Percentiles rank a stretch among this genome's conserved stretches.
Conservation (phyloP, 2,113 vertebrate species). For the Cisticola juncidis region DNA sequence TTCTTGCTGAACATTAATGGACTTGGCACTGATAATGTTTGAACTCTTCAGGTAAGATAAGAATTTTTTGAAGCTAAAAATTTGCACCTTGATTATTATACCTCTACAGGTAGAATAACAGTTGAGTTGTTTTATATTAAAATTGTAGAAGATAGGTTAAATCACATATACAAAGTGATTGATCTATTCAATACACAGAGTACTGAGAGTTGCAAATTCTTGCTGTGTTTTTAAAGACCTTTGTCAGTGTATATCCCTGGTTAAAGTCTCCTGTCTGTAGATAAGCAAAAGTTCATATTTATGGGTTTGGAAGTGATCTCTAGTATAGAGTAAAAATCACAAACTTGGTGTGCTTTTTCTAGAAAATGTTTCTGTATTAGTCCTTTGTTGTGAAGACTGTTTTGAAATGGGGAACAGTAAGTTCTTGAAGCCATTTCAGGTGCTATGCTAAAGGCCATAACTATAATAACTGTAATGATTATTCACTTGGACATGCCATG, state of each 20-base stretch:
- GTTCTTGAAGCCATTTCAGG: background rate
- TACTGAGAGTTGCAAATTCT: background rate
- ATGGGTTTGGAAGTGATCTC: background rate
- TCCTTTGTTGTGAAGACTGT: background rate
- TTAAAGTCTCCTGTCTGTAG: background rate
- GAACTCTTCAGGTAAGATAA: background rate
- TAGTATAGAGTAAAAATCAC: background rate
- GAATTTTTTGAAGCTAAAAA: background rate
- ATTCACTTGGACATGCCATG: background rate
- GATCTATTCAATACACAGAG: background rate
- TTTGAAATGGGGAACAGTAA: background rate
- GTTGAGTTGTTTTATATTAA: background rate
- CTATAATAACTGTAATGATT: background rate
- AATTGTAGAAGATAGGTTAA: background rate
- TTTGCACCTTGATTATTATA: background rate
- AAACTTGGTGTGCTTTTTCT: background rate
- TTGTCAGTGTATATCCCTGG: background rate
- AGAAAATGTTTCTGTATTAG: background rate
- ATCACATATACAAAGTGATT: background rate
- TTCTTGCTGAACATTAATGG: background rate
- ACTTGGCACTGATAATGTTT: background rate
- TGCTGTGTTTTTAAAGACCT: background rate
- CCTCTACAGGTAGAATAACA: background rate
- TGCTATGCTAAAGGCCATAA: background rate
- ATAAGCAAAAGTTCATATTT: background rate